Evolutionary conservation across 2,113 vertebrate species (phyloP).

Genomic region (Solenodon paradoxus): DNA sequence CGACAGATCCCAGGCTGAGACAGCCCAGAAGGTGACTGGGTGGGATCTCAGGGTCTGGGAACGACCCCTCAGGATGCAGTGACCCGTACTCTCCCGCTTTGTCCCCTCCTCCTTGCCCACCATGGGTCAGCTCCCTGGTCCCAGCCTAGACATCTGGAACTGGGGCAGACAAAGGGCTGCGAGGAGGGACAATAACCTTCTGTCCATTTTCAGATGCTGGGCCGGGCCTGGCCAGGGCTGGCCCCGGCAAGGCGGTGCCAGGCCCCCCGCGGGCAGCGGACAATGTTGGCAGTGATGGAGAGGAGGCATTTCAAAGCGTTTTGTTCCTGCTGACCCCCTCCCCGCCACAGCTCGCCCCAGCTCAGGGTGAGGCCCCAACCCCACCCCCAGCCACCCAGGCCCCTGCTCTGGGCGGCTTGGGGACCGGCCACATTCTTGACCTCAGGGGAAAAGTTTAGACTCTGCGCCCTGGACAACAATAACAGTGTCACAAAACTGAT

Average conservation of each 20-base stretch:
- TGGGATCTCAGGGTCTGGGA: slow-evolving; percentile 68
- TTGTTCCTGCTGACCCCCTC: slow-evolving; percentile 85
- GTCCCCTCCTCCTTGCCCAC: slow-evolving; percentile 62
- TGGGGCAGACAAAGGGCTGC: slow-evolving; percentile 81
- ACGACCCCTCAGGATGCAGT: slow-evolving; percentile 49
- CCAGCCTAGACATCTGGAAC: slow-evolving; percentile 85
- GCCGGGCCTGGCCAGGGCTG: slow-evolving; percentile 83
- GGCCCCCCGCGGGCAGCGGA: slow-evolving; percentile 87
- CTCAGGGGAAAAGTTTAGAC: slow-evolving; percentile 84
- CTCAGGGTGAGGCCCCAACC: slow-evolving; percentile 79
- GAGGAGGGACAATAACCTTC: slow-evolving; percentile 85
- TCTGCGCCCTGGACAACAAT: slow-evolving; percentile 83
- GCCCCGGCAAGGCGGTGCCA: slow-evolving; percentile 85
- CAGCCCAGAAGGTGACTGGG: slow-evolving; percentile 53
- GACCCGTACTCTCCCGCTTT: slow-evolving; percentile 68
- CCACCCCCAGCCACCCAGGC: slow-evolving; percentile 82
- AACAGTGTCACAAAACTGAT: slow-evolving; percentile 86
- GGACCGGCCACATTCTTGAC: slow-evolving; percentile 88
- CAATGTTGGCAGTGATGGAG: slow-evolving; percentile 90
- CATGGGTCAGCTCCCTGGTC: slow-evolving; percentile 72
- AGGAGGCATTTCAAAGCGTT: slow-evolving; percentile 88
- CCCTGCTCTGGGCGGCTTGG: slow-evolving; percentile 76
- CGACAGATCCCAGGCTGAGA: not conserved
- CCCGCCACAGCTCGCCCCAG: slow-evolving; percentile 63
- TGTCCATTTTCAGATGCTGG: slow-evolving; percentile 86